Percentiles rank a stretch among this genome's conserved stretches.
Conservation (phyloP, 2,113 vertebrate genomes). For the Myotis brandtii region DNA sequence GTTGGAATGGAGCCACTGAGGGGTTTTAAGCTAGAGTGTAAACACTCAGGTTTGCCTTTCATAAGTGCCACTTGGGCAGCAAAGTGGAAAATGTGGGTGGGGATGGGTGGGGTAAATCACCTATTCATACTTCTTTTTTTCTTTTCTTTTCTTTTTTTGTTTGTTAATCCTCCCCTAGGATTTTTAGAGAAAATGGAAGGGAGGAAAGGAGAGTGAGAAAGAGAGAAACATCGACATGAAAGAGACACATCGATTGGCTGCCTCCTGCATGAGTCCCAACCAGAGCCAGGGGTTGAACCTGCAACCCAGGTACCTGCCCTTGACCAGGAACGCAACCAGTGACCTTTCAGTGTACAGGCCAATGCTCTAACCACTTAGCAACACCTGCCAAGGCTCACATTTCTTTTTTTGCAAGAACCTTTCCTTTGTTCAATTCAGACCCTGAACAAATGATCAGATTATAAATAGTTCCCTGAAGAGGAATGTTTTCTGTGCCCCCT, state of each 20-base stretch:
- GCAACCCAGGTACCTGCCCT: no score
- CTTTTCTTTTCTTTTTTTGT: not conserved
- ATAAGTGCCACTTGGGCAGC: not conserved
- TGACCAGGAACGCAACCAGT: no score
- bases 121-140: not conserved
- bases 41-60: not conserved
- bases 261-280: no score
- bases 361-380: no score
- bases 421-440: not conserved
- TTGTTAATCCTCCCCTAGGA: not conserved
- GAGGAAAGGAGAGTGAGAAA: no score
- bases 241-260: no score
- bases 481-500: not conserved
- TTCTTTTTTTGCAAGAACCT: not conserved
- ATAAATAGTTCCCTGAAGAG: not conserved
- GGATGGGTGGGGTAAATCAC: fast-evolving
- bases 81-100: not conserved
- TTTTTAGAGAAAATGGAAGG: no score
- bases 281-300: no score
- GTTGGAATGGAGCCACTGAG: not conserved
- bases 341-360: no score
- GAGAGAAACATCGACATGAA: no score
- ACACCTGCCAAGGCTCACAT: no score
- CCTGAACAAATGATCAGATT: not conserved
- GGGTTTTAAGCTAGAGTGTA: not conserved